Base-by-base conservation (phyloP, 2,888 invertebrate genomes). In the Andrena chrysosceles region DNA sequence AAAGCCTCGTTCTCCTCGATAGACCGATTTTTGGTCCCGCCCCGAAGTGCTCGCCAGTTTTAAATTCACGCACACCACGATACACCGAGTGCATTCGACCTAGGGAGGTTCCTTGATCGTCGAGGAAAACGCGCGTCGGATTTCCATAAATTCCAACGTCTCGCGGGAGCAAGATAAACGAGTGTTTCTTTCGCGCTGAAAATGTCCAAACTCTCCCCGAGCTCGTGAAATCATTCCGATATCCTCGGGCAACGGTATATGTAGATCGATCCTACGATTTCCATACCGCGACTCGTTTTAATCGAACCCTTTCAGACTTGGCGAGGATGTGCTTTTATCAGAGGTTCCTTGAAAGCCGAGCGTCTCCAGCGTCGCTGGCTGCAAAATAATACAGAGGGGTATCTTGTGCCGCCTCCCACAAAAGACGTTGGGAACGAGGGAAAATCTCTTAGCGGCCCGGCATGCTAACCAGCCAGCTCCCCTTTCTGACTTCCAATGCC, bases 251-350 rank as follows among this genome's bases (percentile, higher is more conserved):
- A 64, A 26, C 66, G 75, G 70, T 77, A 71, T 74, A 13, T 1
- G 42, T 1, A 69, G 85, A 83, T 85, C 77, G 85, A 85, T 77
- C 72, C 75, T 75, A 59, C 10, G 77, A 77, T 79, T 78, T 87
- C 79, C 84, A 76, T 83, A 76, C 33, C 83, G 64, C 56, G 79
- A 31, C 73, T 69, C 56, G 71, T 75, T 81, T 82, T 87, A 83
- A 85, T 78, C 81, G 86, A 85, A 87, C 86, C 80, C 83, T 87
- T 84, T 85, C 75, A 64, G 79, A 71, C 75, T 75, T 79, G 85
- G 81, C 86, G 85, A 81, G 84, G 78, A 85, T 84, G 86, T 73
- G 86, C 85, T 86, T 87, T 86, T 87, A 87, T 86, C 86, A 81
- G 81, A 69, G 86, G 85, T 87, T 85, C 85, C 85, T 83, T 76